These are phyloP conservation scores for Laticauda laticaudata DNA, from an alignment of 2,113 vertebrate species.

Conservation along the genomic window DNA sequence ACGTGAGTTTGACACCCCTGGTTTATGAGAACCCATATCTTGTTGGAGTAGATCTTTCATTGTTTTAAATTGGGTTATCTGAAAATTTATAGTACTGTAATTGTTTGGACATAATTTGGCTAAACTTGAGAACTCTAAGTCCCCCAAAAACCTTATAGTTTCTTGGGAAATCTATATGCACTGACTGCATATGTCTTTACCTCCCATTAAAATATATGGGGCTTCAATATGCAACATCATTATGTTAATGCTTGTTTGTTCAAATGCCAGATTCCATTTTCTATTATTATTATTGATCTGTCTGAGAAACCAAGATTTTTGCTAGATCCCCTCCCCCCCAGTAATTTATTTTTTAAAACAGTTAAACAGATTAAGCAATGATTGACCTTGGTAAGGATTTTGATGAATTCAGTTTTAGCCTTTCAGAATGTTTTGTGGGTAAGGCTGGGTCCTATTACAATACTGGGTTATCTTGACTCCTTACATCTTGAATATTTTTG, in stretches of 20 bases:
- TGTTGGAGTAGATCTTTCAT: not conserved
- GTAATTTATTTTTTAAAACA: not conserved
- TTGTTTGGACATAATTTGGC: too few species aligned
- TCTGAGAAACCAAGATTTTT: not conserved
- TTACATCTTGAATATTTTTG: not conserved
- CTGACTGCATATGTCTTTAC: not conserved
- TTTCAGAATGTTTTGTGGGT: not conserved
- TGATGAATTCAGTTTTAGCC: not conserved
- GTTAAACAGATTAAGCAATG: not conserved
- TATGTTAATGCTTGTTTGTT: not conserved
- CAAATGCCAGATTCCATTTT: not conserved
- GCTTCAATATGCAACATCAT: not conserved
- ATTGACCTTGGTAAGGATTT: not conserved
- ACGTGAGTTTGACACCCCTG: too few species aligned
- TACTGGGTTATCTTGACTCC: conserved; percentile 23
- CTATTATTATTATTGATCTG: not conserved
- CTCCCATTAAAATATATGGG: not conserved
- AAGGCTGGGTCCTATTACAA: not conserved
- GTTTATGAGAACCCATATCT: not conserved
- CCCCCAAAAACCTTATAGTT: not conserved
- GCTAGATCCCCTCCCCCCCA: not conserved
- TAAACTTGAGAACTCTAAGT: not conserved
- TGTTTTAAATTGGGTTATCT: not conserved
- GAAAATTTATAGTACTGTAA: not conserved
- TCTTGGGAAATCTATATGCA: not conserved